These are phyloP conservation scores for Resseliella maxima DNA, from an alignment of 2,888 invertebrate genomes.

Conservation along the genomic window DNA sequence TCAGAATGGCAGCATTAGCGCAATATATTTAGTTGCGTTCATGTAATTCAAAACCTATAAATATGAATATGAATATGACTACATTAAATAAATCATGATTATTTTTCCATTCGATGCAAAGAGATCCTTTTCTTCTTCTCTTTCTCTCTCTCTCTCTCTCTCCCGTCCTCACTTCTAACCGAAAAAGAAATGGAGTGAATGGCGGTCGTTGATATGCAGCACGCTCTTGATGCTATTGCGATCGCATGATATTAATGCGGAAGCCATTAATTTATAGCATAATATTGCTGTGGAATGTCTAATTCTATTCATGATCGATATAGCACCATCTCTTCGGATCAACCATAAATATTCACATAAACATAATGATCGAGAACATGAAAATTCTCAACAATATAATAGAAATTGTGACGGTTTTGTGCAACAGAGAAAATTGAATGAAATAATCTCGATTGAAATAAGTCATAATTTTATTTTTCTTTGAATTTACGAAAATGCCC, in stretches of 20 bases:
- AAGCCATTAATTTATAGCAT: conserved; percentile 34
- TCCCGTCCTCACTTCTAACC: too few species aligned
- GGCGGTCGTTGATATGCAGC: neutral
- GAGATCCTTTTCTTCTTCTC: conserved; percentile 15
- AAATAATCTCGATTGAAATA: neutral
- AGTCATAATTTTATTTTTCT: neutral
- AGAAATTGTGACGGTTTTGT: neutral
- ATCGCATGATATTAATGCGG: conserved; percentile 1
- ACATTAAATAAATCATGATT: conserved; percentile 27
- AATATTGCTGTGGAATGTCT: neutral
- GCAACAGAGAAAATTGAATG: neutral
- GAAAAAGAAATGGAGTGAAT: neutral
- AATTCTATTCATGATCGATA: conserved; percentile 27
- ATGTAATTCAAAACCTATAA: conserved; percentile 28
- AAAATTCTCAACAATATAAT: neutral
- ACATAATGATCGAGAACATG: neutral
- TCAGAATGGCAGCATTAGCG: neutral
- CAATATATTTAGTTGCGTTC: neutral
- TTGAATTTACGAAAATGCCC: neutral
- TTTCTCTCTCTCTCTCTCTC: neutral
- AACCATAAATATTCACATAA: neutral
- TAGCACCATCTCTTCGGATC: neutral
- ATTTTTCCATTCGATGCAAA: neutral
- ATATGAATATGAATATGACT: conserved; percentile 36
- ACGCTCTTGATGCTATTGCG: neutral